Percentiles rank a stretch among this genome's conserved stretches.
Evolutionary conservation across 2,797 vertebrate genomes (phyloP).

Genomic region (Aplochiton taeniatus): DNA sequence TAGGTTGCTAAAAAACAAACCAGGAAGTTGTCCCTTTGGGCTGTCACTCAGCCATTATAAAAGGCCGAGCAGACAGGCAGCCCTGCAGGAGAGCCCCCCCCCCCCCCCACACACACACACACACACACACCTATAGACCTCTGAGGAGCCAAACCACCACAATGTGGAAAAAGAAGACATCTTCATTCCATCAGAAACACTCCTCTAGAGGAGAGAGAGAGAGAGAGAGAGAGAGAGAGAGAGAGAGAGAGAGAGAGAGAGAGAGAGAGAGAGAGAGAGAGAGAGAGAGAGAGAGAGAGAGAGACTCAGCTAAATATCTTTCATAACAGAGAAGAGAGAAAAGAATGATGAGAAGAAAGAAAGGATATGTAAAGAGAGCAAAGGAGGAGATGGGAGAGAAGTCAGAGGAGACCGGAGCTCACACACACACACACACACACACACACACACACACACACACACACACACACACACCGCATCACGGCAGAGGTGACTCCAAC

Average conservation of each 20-base stretch:
- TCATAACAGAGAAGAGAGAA: constrained; percentile 27
- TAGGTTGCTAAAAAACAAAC: no score
- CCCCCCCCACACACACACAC: no score
- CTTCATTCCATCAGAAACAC: background rate
- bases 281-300: constrained; percentile 38
- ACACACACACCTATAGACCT: no score
- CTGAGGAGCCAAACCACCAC: no score
- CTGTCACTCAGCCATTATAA: no score
- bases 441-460: background rate
- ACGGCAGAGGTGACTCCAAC: constrained; percentile 11
- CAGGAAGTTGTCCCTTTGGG: no score
- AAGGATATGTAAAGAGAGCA: constrained; percentile 21
- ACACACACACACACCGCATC: constrained; percentile 36
- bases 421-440: constrained; percentile 25
- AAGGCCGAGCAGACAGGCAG: no score
- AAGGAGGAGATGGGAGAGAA: constrained; percentile 9
- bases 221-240: background rate
- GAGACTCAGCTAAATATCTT: constrained; percentile 46
- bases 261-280: background rate
- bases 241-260: background rate
- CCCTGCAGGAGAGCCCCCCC: no score
- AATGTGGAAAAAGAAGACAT: background rate
- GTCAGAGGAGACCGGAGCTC: constrained; percentile 14
- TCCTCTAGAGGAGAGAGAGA: background rate
- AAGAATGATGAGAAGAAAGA: constrained; percentile 8